A percentile compares a stretch with the other conserved stretches of the same genome.
phyloP scores from a whole-genome alignment of 2,888 invertebrate species.

The Monochamus alternatus region DNA sequence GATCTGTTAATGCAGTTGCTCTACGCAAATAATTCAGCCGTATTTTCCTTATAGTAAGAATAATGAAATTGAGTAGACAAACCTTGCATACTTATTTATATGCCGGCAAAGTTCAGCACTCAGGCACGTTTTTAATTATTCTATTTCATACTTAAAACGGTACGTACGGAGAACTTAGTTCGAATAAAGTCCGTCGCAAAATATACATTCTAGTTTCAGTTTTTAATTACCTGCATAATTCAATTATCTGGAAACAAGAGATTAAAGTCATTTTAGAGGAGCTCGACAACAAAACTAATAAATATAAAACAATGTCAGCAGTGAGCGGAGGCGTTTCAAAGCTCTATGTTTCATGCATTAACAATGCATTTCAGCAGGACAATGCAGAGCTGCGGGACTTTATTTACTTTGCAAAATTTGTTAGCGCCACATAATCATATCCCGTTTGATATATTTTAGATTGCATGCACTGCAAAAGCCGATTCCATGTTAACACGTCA shows the following conservation, averaged over 20 bases:
- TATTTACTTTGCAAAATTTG: constrained; percentile 38
- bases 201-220: background rate
- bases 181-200: background rate
- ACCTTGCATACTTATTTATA: no score
- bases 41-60: no score
- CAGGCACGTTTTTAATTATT: no score
- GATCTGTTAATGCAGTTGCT: no score
- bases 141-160: background rate
- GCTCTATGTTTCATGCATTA: constrained; percentile 44
- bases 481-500: constrained; percentile 23
- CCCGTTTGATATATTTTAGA: constrained; percentile 14
- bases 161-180: background rate
- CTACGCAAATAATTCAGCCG: no score
- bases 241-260: constrained; percentile 43
- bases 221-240: constrained; percentile 23
- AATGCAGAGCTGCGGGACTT: constrained; percentile 24
- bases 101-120: no score
- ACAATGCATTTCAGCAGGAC: constrained; percentile 42
- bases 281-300: constrained; percentile 44
- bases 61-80: no score
- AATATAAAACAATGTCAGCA: constrained; percentile 44
- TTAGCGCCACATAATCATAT: constrained; percentile 29
- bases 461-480: constrained; percentile 14
- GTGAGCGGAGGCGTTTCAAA: constrained; percentile 46
- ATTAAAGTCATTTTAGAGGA: constrained; percentile 51